Percentiles rank a stretch among this genome's conserved stretches.
phyloP scores from a whole-genome alignment of 35 echinoderm and acorn worm genomes.

The Acanthaster planci region DNA sequence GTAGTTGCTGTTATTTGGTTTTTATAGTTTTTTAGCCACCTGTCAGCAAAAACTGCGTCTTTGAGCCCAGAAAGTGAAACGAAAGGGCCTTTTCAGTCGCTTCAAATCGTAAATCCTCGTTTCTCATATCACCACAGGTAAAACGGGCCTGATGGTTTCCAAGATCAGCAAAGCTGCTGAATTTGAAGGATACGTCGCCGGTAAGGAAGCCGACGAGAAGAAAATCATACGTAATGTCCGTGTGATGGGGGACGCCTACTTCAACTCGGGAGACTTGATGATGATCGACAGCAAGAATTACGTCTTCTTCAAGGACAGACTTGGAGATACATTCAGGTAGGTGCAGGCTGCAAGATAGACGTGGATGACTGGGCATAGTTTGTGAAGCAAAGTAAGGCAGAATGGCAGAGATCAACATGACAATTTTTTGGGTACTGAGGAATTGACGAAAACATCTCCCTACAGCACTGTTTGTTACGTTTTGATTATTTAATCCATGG shows the following conservation, averaged over 20 bases:
- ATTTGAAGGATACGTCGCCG: constrained; percentile 65
- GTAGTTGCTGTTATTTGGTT: too few relatives aligned
- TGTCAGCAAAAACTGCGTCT: neutral
- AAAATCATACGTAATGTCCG: constrained; percentile 69
- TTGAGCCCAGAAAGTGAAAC: neutral
- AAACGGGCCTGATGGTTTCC: constrained; percentile 53
- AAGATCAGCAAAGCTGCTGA: constrained; percentile 23
- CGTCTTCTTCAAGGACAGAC: constrained; percentile 79
- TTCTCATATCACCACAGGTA: constrained; percentile 35
- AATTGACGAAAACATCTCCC: too few relatives aligned
- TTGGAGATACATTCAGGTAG: constrained; percentile 97
- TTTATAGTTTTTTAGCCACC: neutral
- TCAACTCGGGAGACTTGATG: constrained; percentile 91
- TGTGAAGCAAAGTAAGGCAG: too few relatives aligned
- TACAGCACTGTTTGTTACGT: too few relatives aligned
- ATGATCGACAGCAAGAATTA: constrained; percentile 62
- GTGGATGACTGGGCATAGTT: too few relatives aligned
- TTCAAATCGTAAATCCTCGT: neutral
- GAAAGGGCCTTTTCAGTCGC: neutral
- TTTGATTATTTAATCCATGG: too few relatives aligned
- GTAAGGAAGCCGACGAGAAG: constrained; percentile 64
- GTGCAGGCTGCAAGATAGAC: too few relatives aligned
- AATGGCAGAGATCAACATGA: too few relatives aligned
- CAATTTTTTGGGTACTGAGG: too few relatives aligned
- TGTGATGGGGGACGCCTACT: constrained; percentile 68